Evolutionary conservation across 2,888 invertebrate genomes (phyloP), one percentile per base, ranked within the genome.

Genomic region (Thera britannica): DNA sequence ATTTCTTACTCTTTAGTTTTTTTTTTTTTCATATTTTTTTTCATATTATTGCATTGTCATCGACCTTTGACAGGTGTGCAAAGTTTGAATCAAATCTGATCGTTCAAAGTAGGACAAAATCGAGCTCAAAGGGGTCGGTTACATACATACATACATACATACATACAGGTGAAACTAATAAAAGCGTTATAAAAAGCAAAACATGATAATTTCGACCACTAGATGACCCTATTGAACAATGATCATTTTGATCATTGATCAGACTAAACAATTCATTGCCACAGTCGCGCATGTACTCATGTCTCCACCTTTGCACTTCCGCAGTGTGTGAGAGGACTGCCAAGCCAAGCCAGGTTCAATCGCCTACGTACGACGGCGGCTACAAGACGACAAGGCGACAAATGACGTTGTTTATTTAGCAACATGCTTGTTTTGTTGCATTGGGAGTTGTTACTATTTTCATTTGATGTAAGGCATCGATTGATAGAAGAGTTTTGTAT

Each of bases 241-340:
- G 51, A 51, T 34, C 51, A 34, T 52, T 52, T 51, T 51, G 51
- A 51, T 34, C 51, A 34, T 52, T 52, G 52, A 52, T 52, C 52
- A 52, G 34, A 7, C 8, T 34, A 52, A 2, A 34, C 7, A 4
- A 52, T 52, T 34, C 34, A 52, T 52, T 51, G 7, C 51, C 34
- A 34, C 52, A 23, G 23, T 8, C 51, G 34, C 0, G 9, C 52
- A 3, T 34, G n/a, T 9, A 36, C 46, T 44, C 12, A 11, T 49
- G 12, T 41, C 38, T 56, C 44, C 65, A 71, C 68, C 68, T 71
- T 71, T 71, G 65, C 64, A 61, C 68, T 75, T 75, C 75, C 72
- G 75, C 62, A 58, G 54, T 59, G 9, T 38, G 3, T 38, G 6
- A 38, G 2, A 8, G 9, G 9, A 9, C 44, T 46, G 44, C 44